phyloP scores from a whole-genome alignment of 2,888 invertebrate genomes.

The Deilephila elpenor region DNA sequence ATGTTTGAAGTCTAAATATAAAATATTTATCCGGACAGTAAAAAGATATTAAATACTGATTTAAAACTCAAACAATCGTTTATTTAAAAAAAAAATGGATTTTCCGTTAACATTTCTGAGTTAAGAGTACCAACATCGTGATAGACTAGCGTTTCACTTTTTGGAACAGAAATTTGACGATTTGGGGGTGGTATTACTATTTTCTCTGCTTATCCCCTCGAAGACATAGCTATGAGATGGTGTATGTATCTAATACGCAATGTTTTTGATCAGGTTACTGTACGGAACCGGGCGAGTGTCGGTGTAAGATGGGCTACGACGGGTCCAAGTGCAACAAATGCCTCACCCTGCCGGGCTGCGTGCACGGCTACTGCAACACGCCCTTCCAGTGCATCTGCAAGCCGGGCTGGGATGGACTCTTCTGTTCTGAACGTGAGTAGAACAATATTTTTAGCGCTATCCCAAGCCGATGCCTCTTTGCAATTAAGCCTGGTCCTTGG shows the following conservation, averaged over 20 bases:
- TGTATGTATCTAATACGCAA: too few species aligned
- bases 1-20: too few species aligned
- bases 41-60: constrained; percentile 15
- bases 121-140: too few species aligned
- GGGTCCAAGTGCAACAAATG: constrained; percentile 94
- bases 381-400: constrained; percentile 95
- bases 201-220: too few species aligned
- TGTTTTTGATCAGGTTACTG: constrained; percentile 87
- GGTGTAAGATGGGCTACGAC: constrained; percentile 94
- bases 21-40: neutral
- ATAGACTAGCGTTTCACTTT: too few species aligned
- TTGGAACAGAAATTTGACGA: too few species aligned
- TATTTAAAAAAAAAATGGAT: too few species aligned
- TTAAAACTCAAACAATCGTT: neutral
- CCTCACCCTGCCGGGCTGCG: constrained; percentile 93
- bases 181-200: too few species aligned
- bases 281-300: constrained; percentile 94
- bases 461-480: too few species aligned
- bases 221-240: too few species aligned
- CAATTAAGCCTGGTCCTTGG: too few species aligned
- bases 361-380: constrained; percentile 93
- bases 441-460: neutral
- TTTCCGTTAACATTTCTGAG: too few species aligned
- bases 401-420: constrained; percentile 94
- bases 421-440: constrained; percentile 93